Evolutionary conservation across 2,113 vertebrate genomes (phyloP), one percentile per base, ranked within the genome.

Genomic region (Talpa occidentalis): DNA sequence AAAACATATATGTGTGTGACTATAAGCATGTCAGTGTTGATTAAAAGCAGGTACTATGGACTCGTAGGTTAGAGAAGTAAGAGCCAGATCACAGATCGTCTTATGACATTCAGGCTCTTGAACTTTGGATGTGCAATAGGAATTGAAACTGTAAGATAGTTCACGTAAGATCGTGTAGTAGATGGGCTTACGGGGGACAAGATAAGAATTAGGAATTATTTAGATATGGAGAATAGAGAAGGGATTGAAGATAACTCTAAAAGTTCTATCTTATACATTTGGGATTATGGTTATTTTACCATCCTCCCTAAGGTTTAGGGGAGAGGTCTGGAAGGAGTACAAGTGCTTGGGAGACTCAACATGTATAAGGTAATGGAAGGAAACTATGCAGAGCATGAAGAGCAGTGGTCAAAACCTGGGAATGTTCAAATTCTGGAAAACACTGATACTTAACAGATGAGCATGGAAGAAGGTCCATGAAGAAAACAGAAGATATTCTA

Each of bases 401-500:
- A 88, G 19, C 49, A 76, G 16, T n/a, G 19, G 73, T 26, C 54
- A 56, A 60, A 26, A 26, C 40, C 49, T 95, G 64, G 30, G 12
- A 32, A 35, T 90, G n/a, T 44, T 76, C 9, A 83, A 47, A 44
- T 83, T 10, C 70, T 95, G 64, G 10, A 49, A 83, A 95, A 83
- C 69, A 54, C 32, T 88, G 59, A 37, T 44, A 80, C 67, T 91
- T 79, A 91, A 72, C 54, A 88, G 66, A 73, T 47, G 26, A 88
- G 14, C 37, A 56, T 16, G 79, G 24, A 94, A 79, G 26, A 74
- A 56, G 73, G 22, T 84, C 56, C 40, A 56, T 28, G 22, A 95
- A 64, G 26, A 60, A 94, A 78, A 90, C 22, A 85, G 82, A 44
- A 62, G 70, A 35, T 72, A 88, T 77, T 67, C 77, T 81, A 44